Conservation (phyloP, 2,888 invertebrate species). For the Callosobruchus maculatus region DNA sequence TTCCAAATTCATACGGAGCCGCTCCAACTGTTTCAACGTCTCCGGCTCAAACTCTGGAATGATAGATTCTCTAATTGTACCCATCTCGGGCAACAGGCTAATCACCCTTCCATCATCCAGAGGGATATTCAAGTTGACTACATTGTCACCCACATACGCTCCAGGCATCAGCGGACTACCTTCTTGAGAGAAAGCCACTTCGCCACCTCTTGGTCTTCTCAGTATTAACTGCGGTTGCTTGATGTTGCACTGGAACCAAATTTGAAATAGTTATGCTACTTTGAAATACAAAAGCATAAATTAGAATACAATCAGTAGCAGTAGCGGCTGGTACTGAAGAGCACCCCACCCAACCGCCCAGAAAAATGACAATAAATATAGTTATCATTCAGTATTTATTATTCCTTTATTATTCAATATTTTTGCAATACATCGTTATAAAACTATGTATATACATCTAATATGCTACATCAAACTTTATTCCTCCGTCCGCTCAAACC, state of each 20-base stretch:
- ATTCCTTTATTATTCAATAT: too few species aligned
- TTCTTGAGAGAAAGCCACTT: background rate
- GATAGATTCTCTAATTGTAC: background rate
- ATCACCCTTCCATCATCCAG: background rate
- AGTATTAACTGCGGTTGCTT: background rate
- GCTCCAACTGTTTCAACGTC: background rate
- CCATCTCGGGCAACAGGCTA: background rate
- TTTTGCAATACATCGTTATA: too few species aligned
- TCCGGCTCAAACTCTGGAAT: background rate
- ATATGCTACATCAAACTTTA: too few species aligned
- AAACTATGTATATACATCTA: too few species aligned
- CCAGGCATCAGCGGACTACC: background rate
- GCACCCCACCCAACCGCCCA: too few species aligned
- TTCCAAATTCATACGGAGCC: background rate
- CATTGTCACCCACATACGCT: background rate
- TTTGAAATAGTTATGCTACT: too few species aligned
- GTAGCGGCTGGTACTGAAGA: too few species aligned
- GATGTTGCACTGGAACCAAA: background rate
- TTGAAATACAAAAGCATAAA: too few species aligned
- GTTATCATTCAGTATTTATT: too few species aligned
- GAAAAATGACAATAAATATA: too few species aligned
- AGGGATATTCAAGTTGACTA: background rate
- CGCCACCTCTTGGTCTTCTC: background rate
- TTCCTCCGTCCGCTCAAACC: too few species aligned
- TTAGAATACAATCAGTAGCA: too few species aligned